Base-by-base conservation (phyloP, 2,888 invertebrate genomes). In the Tetanocera ferruginea region DNA sequence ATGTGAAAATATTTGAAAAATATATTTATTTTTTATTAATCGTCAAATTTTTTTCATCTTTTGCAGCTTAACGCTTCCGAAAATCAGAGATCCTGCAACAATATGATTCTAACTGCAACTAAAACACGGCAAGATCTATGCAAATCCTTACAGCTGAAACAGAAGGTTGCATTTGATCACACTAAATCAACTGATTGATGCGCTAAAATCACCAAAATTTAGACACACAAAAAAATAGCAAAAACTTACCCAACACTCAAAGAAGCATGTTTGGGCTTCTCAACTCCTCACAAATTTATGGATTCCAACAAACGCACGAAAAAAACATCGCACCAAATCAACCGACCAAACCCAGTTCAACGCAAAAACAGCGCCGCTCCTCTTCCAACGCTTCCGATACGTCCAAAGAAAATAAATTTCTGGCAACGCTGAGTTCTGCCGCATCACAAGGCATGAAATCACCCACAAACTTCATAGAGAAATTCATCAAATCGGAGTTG, bases 201-300 rank as follows among this genome's bases (percentile, higher is more conserved):
- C 43, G 14, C 14, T 43, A 8, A 23, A 28, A 60, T 9, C 14
- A 23, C 4, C 57, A 23, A 57, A 6, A 43, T 43, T n/a, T 37
- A 23, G 37, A 67, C 19, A 8, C 2, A 43, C 4, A 64, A 43
- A 23, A 5, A n/a, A 28, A 0, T n/a, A n/a, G 11, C 37, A 2
- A 37, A 11, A 67, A 67, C 49, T 5, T 43, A 66, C 23, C 43
- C 8, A 49, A 4, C 66, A 19, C 19, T 19, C 49, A 25, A 69
- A 49, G 76, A 78, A 84, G 84, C 76, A 89, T 89, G 89, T 89
- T 89, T 80, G 86, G 88, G 81, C 85, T 89, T 81, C 83, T 88
- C 17, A 87, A 86, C 83, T 85, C 86, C 76, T 86, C 88, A 66
- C 88, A 88, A 83, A 86, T 88, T 81, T 88, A 89, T 86, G 88